phyloP scores from a whole-genome alignment of 2,113 vertebrate species.

The Cervus canadensis region DNA sequence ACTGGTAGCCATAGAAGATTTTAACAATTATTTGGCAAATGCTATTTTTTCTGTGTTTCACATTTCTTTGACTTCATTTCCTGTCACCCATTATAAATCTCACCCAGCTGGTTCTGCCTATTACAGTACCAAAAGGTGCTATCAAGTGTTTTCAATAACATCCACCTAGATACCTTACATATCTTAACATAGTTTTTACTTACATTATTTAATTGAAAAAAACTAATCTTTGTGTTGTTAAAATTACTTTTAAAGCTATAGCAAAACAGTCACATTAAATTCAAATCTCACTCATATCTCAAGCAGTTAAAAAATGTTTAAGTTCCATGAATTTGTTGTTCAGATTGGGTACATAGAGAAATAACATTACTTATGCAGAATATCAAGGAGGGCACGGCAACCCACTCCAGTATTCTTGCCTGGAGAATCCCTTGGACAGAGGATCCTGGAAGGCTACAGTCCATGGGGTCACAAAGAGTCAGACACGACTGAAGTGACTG shows the following conservation, averaged over 20 bases:
- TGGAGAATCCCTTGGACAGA: background rate
- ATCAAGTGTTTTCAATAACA: background rate
- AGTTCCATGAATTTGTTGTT: background rate
- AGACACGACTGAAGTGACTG: rapidly evolving
- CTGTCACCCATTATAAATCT: background rate
- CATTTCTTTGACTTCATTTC: background rate
- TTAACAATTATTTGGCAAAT: background rate
- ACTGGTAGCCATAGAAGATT: background rate
- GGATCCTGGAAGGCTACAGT: background rate
- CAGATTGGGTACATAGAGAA: background rate
- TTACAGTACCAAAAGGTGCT: background rate
- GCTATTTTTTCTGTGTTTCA: background rate
- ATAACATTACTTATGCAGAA: background rate
- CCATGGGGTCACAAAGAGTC: background rate
- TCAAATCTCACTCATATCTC: background rate
- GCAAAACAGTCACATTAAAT: background rate
- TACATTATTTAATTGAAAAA: background rate
- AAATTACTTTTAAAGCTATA: background rate
- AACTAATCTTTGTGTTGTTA: background rate
- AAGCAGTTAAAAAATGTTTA: background rate
- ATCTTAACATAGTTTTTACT: background rate
- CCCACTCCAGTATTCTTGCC: background rate
- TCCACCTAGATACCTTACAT: background rate
- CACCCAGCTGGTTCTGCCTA: background rate
- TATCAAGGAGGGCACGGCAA: background rate